phyloP scores from a whole-genome alignment of 2,888 invertebrate species.

The Vanessa cardui region DNA sequence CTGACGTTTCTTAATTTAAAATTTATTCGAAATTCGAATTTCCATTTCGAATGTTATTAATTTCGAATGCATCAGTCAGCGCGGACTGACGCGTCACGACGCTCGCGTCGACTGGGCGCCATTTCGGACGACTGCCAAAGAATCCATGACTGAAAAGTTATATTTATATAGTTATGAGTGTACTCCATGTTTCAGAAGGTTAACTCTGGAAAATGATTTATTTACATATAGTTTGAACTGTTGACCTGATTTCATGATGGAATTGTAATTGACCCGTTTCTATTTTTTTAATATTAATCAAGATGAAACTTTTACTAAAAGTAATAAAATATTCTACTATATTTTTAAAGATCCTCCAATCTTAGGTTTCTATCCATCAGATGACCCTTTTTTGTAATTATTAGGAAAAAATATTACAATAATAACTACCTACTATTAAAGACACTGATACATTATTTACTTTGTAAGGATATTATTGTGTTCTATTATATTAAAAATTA shows the following conservation, averaged over 20 bases:
- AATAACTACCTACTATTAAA: too few species aligned
- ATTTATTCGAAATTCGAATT: slow-evolving; percentile 53
- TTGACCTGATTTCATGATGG: slow-evolving; percentile 28
- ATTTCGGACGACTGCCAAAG: slow-evolving; percentile 75
- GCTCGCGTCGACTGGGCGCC: slow-evolving; percentile 71
- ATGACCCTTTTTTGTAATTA: too few species aligned
- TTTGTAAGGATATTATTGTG: too few species aligned
- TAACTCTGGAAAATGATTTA: slow-evolving; percentile 38
- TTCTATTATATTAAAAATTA: too few species aligned
- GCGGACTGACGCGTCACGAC: slow-evolving; percentile 68
- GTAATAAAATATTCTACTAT: background rate
- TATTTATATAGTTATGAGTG: slow-evolving; percentile 74
- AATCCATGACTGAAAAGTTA: slow-evolving; percentile 74
- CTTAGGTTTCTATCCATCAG: too few species aligned
- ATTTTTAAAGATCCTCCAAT: background rate
- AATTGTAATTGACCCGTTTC: slow-evolving; percentile 21
- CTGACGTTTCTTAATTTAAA: slow-evolving; percentile 39
- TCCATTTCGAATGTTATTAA: slow-evolving; percentile 43
- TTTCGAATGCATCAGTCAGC: slow-evolving; percentile 55
- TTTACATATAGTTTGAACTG: slow-evolving; percentile 27
- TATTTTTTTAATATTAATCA: background rate
- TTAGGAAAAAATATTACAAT: too few species aligned
- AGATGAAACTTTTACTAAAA: background rate
- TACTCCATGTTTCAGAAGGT: slow-evolving; percentile 37
- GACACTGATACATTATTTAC: too few species aligned